Evolutionary conservation across 2,888 invertebrate genomes (phyloP).

Genomic region (Allophyes oxyacanthae): DNA sequence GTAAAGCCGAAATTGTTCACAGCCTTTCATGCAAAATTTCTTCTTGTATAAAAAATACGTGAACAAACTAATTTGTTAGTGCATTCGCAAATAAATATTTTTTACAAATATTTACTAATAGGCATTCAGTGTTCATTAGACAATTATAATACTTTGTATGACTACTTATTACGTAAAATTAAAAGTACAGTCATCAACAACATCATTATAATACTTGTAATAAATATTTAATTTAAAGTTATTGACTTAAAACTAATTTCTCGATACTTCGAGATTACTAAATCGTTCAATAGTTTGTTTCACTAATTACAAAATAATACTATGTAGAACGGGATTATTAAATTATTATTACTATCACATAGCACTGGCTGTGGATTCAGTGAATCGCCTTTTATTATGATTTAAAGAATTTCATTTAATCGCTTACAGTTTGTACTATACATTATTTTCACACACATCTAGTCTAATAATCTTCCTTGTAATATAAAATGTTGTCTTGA

Average conservation of each 20-base stretch:
- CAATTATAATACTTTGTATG: conserved; percentile 53
- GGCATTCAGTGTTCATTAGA: conserved; percentile 38
- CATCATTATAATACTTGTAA: conserved; percentile 46
- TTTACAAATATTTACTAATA: conserved; percentile 44
- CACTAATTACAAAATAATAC: conserved; percentile 41
- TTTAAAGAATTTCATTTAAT: conserved; percentile 53
- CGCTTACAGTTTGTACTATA: conserved; percentile 60
- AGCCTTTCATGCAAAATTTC: conserved; percentile 68
- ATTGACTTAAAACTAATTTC: conserved; percentile 31
- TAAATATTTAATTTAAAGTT: conserved; percentile 52
- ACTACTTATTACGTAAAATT: conserved; percentile 48
- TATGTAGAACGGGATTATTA: conserved; percentile 46
- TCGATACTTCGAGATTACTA: conserved; percentile 21
- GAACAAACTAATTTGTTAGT: conserved; percentile 55
- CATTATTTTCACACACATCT: conserved; percentile 33
- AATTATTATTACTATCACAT: conserved; percentile 79
- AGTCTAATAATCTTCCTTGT: conserved; percentile 13
- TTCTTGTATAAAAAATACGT: conserved; percentile 48
- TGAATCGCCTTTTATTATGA: conserved; percentile 66
- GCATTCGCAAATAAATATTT: conserved; percentile 53
- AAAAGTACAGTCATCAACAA: conserved; percentile 57
- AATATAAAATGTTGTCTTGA: conserved; percentile 24
- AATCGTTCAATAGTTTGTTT: conserved; percentile 24
- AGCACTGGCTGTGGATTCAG: conserved; percentile 78
- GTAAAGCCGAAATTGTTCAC: conserved; percentile 70